A percentile compares a stretch with the other conserved stretches of the same genome.
Evolutionary conservation across 2,797 vertebrate genomes (phyloP).

Genomic region (Glossophaga mutica): DNA sequence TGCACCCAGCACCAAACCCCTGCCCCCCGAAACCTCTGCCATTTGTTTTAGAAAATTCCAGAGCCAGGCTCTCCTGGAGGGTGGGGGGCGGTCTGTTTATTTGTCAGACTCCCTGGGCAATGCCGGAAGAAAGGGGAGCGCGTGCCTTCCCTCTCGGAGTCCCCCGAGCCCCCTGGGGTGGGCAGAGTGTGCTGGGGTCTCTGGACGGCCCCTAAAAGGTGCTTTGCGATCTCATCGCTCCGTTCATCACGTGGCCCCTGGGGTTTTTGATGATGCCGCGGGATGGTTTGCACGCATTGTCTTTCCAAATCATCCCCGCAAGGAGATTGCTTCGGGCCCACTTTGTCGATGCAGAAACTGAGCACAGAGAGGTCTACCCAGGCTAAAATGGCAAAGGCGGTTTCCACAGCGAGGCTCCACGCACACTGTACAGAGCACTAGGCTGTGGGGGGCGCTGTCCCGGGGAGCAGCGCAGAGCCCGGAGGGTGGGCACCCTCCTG

Average conservation of each 20-base stretch:
- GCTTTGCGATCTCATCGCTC: neutral
- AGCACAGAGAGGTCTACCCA: neutral
- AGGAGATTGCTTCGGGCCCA: neutral
- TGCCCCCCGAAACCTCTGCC: neutral
- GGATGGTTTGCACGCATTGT: fast-evolving
- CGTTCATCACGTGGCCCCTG: neutral
- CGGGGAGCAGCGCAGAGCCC: neutral
- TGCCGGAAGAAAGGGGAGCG: fast-evolving
- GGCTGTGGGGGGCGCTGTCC: neutral
- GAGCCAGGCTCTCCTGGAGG: neutral
- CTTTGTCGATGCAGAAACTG: neutral
- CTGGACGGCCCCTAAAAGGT: fast-evolving
- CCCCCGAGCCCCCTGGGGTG: neutral
- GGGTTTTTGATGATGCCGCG: fast-evolving
- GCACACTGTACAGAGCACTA: fast-evolving
- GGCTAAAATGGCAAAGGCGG: neutral
- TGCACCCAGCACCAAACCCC: fast-evolving
- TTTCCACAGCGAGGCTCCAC: neutral
- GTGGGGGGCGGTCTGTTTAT: neutral
- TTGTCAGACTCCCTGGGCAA: too few relatives aligned
- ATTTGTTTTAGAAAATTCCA: neutral
- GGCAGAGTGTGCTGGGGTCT: too few relatives aligned
- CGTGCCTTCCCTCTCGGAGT: fast-evolving
- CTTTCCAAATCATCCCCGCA: fast-evolving
- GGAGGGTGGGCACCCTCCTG: neutral